Percentiles rank a stretch among this genome's conserved stretches.
phyloP scores from a whole-genome alignment of 2,797 vertebrate species.

The Sternotherus odoratus region DNA sequence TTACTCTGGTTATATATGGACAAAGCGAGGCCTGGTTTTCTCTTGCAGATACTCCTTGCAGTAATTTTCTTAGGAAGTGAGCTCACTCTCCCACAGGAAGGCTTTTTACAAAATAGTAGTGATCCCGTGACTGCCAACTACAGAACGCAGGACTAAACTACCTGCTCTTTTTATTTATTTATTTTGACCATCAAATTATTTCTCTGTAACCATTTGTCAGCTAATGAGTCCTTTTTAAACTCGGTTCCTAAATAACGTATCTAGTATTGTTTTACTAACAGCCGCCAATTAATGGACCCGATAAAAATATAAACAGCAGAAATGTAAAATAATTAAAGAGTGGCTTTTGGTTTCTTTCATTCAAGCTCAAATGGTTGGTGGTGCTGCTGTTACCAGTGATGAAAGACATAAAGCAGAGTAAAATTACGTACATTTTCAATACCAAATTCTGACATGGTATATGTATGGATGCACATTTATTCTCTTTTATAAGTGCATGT shows the following conservation, averaged over 20 bases:
- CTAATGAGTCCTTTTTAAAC: constrained; percentile 54
- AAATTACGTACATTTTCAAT: constrained; percentile 66
- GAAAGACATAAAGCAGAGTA: constrained; percentile 69
- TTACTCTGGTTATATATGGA: constrained; percentile 60
- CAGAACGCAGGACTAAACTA: constrained; percentile 4
- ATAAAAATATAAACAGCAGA: constrained; percentile 43
- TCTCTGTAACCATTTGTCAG: constrained; percentile 34
- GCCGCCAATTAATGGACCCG: constrained; percentile 43
- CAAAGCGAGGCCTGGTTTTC: constrained; percentile 73
- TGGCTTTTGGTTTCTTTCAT: constrained; percentile 51
- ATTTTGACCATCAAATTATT: constrained; percentile 32
- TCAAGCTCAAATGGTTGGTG: constrained; percentile 46
- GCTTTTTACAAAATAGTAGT: constrained; percentile 66
- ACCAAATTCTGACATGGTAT: constrained; percentile 40
- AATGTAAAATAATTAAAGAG: constrained; percentile 42
- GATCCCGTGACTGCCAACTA: constrained; percentile 60
- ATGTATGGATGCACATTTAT: neutral
- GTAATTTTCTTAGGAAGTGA: constrained; percentile 84
- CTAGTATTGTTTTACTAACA: constrained; percentile 58
- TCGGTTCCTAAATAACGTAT: neutral
- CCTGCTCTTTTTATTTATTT: constrained; percentile 10
- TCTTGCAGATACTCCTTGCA: constrained; percentile 77
- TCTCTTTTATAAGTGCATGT: neutral
- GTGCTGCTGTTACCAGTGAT: constrained; percentile 60
- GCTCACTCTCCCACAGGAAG: constrained; percentile 76